Evolutionary conservation across 2,797 vertebrate genomes (phyloP), one percentile per base, ranked within the genome.

Genomic region (Sebastes diploproa): DNA sequence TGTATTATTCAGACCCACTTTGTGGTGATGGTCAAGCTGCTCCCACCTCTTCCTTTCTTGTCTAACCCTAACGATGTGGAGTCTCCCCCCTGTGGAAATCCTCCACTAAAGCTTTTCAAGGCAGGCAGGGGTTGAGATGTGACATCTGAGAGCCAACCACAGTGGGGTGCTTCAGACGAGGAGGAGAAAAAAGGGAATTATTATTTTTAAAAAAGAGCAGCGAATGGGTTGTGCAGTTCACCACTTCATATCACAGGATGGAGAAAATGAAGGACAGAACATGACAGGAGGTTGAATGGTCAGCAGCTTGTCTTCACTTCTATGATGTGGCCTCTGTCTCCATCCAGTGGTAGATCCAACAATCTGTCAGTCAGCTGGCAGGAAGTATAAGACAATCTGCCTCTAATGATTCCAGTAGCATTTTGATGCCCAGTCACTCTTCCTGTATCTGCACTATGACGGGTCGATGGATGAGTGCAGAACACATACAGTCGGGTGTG

Each of bases 311-410:
- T 70, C 14, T 32, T 6, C 20, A 38, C 70, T 4, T 20, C 54
- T 6, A 83, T 88, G 38, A 69, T 32, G 34, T 67, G 88, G 83
- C 63, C 85, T 92, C 36, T 94, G 92, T 84, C 91, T 86, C 90
- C 89, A 89, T 85, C 93, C 52, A 72, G 88, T 90, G 94, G 92
- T 18, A 18, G 55, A 36, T 5, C 0, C 2, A 7, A 0, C 20
- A 1, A 9, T 13, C 3, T 73, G 66, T 25, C 20, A 36, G 34
- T 78, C 34, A 82, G 56, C 18, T 78, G 76, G 72, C 72, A 81
- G 76, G 72, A 72, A 66, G 61, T 27, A 38, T 38, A 29, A 66
- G 18, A 59, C n/a, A 10, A n/a, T 74, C 62, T 54, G 30, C 52
- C 29, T 75, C 38, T 32, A 62, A 78, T 74, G 70, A 70, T 69